Evolutionary conservation across 2,797 vertebrate species (phyloP).

Genomic region (Gila robusta): DNA sequence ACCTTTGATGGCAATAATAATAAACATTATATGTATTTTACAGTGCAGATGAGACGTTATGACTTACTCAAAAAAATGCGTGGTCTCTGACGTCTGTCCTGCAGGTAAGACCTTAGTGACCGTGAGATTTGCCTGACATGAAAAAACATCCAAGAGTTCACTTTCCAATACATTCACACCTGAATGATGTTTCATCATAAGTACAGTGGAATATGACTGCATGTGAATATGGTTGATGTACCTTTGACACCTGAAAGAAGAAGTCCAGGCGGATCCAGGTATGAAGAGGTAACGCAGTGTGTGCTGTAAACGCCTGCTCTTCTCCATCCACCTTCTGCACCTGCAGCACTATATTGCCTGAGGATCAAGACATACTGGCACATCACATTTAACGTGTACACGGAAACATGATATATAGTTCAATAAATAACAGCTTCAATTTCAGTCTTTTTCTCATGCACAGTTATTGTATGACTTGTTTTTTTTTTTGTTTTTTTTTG

Average conservation of each 20-base stretch:
- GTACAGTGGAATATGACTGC: neutral
- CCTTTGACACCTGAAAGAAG: conserved; percentile 83
- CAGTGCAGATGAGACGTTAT: neutral
- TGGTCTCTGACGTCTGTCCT: conserved; percentile 43
- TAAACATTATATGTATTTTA: neutral
- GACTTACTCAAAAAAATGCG: conserved; percentile 65
- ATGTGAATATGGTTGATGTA: conserved; percentile 60
- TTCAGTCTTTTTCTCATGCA: neutral
- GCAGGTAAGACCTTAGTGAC: conserved; percentile 23
- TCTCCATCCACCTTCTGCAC: conserved; percentile 80
- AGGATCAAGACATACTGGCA: conserved; percentile 29
- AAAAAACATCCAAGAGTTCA: conserved; percentile 54
- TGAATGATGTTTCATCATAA: neutral
- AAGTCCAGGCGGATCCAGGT: conserved; percentile 90
- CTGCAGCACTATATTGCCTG: conserved; percentile 89
- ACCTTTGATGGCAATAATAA: neutral
- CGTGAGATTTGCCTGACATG: conserved; percentile 72
- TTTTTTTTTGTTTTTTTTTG: too few species aligned
- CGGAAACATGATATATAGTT: neutral
- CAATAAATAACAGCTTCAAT: neutral
- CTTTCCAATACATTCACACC: neutral
- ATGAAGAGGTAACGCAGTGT: conserved; percentile 78
- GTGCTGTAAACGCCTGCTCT: conserved; percentile 83
- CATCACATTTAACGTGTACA: conserved; percentile 3
- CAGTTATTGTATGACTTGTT: neutral